phyloP scores from a whole-genome alignment of 2,113 vertebrate genomes.

The Phalacrocorax aristotelis region DNA sequence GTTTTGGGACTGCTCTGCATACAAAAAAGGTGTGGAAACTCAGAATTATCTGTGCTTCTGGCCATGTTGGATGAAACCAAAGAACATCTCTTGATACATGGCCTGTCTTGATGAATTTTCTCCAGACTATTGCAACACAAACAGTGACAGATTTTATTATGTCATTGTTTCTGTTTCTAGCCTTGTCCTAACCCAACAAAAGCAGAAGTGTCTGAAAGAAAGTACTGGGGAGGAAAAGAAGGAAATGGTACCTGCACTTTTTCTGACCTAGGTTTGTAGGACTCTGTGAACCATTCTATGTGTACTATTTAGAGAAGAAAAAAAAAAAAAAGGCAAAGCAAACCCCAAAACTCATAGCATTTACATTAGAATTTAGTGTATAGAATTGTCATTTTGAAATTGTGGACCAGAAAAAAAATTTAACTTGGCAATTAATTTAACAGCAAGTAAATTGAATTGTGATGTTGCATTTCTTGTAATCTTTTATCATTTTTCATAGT shows the following conservation, averaged over 20 bases:
- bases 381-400: neutral
- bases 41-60: neutral
- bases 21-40: neutral
- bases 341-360: neutral
- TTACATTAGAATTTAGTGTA: neutral
- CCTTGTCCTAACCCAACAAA: neutral
- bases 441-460: neutral
- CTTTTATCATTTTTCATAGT: neutral
- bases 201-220: constrained; percentile 31
- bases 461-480: neutral
- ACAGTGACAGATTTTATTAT: neutral
- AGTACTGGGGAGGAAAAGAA: neutral
- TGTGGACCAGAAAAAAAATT: neutral
- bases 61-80: neutral
- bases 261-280: neutral
- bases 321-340: neutral
- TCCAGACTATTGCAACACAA: neutral
- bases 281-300: neutral
- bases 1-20: neutral
- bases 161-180: constrained; percentile 28
- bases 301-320: neutral
- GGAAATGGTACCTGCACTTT: neutral
- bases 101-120: neutral
- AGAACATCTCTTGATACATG: neutral
- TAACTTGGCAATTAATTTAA: neutral